Evolutionary conservation across 2,888 invertebrate species (phyloP).

Genomic region (Sympetrum striolatum): DNA sequence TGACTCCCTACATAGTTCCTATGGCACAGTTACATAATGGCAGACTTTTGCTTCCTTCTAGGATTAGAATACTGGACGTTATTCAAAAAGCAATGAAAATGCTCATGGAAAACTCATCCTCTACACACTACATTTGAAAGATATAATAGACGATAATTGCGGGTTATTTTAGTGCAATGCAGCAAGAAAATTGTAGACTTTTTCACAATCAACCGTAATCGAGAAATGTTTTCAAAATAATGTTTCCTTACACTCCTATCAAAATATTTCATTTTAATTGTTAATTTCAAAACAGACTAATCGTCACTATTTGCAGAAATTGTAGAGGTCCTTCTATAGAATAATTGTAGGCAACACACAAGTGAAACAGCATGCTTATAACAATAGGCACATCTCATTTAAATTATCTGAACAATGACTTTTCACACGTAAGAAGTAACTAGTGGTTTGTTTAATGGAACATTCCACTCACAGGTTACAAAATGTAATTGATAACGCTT

Average conservation of each 20-base stretch:
- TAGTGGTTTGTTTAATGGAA: neutral
- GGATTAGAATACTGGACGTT: constrained; percentile 32
- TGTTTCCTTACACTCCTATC: constrained; percentile 33
- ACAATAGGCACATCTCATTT: constrained; percentile 36
- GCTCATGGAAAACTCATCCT: neutral
- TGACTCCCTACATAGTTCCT: neutral
- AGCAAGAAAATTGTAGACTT: constrained; percentile 18
- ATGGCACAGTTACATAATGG: constrained; percentile 31
- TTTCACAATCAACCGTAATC: constrained; percentile 7
- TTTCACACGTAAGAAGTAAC: neutral
- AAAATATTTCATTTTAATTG: constrained; percentile 31
- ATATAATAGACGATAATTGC: constrained; percentile 20
- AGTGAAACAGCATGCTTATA: constrained; percentile 31
- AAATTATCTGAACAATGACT: constrained; percentile 3
- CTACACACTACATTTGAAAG: constrained; percentile 18
- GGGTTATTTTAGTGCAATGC: constrained; percentile 36
- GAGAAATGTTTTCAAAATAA: constrained; percentile 40
- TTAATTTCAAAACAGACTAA: constrained; percentile 35
- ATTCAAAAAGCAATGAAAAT: constrained; percentile 10
- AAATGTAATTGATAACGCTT: neutral
- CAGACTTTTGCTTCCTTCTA: constrained; percentile 1
- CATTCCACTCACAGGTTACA: neutral
- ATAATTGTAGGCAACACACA: constrained; percentile 20
- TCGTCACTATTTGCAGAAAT: constrained; percentile 16
- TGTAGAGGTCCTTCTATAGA: constrained; percentile 22